These are phyloP conservation scores for Nysson spinosus DNA, from an alignment of 2,888 invertebrate genomes.

Conservation along the genomic window DNA sequence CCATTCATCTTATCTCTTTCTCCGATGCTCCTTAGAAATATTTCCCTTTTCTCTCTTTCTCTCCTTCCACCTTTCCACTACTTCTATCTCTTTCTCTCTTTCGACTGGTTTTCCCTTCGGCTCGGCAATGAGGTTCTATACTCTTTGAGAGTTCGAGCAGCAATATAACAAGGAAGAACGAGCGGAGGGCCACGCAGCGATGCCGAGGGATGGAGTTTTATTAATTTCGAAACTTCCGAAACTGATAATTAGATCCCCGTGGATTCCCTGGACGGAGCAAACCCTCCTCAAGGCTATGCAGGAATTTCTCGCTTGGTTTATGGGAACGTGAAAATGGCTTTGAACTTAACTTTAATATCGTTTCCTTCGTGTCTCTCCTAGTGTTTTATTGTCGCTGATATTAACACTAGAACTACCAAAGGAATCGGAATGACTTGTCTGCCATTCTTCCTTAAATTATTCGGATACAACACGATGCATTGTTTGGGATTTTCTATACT, in stretches of 20 bases:
- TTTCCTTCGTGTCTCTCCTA: conserved; percentile 20
- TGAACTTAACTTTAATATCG: conserved; percentile 48
- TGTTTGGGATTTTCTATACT: too few species aligned
- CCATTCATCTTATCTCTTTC: conserved; percentile 8
- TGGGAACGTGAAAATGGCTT: conserved; percentile 20
- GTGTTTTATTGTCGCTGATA: conserved; percentile 8
- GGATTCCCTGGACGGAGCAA: conserved; percentile 48
- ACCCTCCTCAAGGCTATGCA: conserved; percentile 50
- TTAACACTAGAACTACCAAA: conserved; percentile 3
- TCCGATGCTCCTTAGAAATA: too few species aligned
- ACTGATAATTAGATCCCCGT: conserved; percentile 74
- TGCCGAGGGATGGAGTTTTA: conserved; percentile 65
- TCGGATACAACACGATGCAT: too few species aligned
- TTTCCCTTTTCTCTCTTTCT: conserved; percentile 3
- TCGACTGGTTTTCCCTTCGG: conserved; percentile 6
- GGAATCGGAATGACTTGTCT: too few species aligned
- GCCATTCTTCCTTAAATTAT: too few species aligned
- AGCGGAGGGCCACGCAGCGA: conserved; percentile 8
- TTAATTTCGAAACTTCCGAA: conserved; percentile 74
- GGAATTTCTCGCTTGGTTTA: conserved; percentile 54
- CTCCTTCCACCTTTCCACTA: conserved; percentile 18
- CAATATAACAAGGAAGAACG: conserved; percentile 59
- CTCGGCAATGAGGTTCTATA: conserved; percentile 36
- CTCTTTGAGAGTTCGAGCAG: conserved; percentile 56
- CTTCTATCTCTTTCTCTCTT: conserved; percentile 26